A percentile compares a stretch with the other conserved stretches of the same genome.
Evolutionary conservation across 1,140 invertebrate genomes (phyloP).

Genomic region (Hylaeus anthracinus): DNA sequence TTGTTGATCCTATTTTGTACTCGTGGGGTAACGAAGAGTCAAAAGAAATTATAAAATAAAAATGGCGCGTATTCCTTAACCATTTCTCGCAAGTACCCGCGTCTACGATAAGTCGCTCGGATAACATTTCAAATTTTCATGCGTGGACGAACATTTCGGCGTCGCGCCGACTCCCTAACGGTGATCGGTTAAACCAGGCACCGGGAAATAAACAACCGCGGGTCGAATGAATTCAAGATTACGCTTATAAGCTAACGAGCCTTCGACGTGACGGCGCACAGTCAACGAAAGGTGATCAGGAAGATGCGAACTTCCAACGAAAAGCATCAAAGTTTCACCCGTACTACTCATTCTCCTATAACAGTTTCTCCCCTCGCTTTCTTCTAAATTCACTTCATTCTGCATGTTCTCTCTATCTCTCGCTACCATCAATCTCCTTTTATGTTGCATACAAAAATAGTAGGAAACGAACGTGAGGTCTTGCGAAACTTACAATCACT

Average conservation of each 20-base stretch:
- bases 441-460: constrained; percentile 64
- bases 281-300: constrained; percentile 49
- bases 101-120: neutral
- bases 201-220: neutral
- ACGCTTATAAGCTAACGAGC: constrained; percentile 19
- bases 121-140: constrained; percentile 7
- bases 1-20: too few relatives aligned
- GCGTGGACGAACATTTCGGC: constrained; percentile 11
- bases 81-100: constrained; percentile 4
- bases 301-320: constrained; percentile 11
- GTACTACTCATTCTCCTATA: constrained; percentile 3
- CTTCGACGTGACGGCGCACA: constrained; percentile 18
- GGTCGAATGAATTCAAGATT: neutral
- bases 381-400: constrained; percentile 40
- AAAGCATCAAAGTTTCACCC: constrained; percentile 32
- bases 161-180: neutral
- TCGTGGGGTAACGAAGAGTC: too few relatives aligned
- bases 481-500: constrained; percentile 51
- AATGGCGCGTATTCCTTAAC: neutral
- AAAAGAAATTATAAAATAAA: neutral
- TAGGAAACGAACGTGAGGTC: constrained; percentile 60
- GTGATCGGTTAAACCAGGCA: neutral
- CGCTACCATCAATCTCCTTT: constrained; percentile 50
- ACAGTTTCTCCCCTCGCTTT: neutral
- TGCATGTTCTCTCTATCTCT: constrained; percentile 51